Conservation (phyloP, 2,797 vertebrate species). For the Danio choprae region DNA sequence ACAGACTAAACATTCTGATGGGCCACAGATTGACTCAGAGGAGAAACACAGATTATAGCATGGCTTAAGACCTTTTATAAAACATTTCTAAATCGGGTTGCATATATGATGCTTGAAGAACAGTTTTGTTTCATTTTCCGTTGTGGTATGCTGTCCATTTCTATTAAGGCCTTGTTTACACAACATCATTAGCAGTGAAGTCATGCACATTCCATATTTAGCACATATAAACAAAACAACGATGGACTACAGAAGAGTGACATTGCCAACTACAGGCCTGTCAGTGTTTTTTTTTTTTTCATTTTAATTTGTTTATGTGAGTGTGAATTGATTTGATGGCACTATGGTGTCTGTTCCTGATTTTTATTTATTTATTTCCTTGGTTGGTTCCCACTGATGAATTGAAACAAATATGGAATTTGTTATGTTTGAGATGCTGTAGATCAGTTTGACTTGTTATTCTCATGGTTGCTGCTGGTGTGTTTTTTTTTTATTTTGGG, state of each 20-base stretch:
- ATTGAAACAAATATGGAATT: too few species aligned
- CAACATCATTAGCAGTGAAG: neutral
- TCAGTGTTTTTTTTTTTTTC: too few species aligned
- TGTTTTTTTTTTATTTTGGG: neutral
- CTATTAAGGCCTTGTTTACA: neutral
- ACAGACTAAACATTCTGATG: neutral
- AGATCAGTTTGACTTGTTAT: neutral
- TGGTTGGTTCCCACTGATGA: too few species aligned
- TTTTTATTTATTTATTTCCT: too few species aligned
- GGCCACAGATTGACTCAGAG: neutral
- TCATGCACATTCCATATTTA: too few species aligned
- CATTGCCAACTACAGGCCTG: too few species aligned
- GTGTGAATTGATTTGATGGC: too few species aligned
- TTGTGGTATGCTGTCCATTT: too few species aligned
- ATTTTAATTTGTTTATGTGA: too few species aligned
- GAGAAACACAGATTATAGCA: neutral
- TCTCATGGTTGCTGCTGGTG: neutral
- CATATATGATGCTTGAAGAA: neutral
- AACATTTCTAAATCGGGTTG: constrained; percentile 17
- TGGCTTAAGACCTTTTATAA: neutral
- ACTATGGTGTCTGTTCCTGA: too few species aligned
- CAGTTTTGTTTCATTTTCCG: neutral
- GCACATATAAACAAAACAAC: too few species aligned
- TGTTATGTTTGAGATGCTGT: neutral
- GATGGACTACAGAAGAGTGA: too few species aligned